phyloP scores from a whole-genome alignment of 2,888 invertebrate species.

The Parnassius orleans region DNA sequence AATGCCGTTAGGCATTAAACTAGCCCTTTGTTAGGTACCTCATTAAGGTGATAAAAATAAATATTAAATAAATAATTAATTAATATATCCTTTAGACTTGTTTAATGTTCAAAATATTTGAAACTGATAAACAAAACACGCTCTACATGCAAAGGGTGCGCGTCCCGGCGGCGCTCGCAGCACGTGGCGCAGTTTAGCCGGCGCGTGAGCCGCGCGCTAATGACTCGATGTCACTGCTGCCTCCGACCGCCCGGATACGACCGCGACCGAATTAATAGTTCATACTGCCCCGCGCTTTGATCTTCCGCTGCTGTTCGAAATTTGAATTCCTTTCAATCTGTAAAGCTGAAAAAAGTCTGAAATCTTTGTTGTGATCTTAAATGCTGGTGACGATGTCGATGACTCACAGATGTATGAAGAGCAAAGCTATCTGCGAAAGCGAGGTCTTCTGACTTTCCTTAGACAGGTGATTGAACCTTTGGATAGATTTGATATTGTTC shows the following conservation, averaged over 20 bases:
- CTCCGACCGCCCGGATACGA: slow-evolving; percentile 30
- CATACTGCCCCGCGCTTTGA: slow-evolving; percentile 34
- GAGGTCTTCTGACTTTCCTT: too few relatives aligned
- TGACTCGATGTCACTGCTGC: slow-evolving; percentile 55
- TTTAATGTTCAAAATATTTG: background rate
- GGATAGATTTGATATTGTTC: too few relatives aligned
- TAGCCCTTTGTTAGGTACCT: too few relatives aligned
- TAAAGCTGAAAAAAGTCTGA: background rate
- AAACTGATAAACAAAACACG: slow-evolving; percentile 33
- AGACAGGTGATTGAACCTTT: too few relatives aligned
- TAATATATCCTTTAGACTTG: background rate
- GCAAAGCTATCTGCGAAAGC: too few relatives aligned
- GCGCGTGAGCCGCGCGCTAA: slow-evolving; percentile 74
- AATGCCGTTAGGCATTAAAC: too few relatives aligned
- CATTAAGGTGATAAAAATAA: background rate
- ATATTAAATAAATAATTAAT: background rate
- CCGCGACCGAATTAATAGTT: slow-evolving; percentile 18
- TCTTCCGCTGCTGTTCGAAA: slow-evolving; percentile 33
- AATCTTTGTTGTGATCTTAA: too few relatives aligned
- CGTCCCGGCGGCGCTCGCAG: slow-evolving; percentile 42
- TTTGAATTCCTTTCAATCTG: slow-evolving; percentile 11
- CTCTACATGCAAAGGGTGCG: slow-evolving; percentile 58
- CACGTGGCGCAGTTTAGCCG: slow-evolving; percentile 74
- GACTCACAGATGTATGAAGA: too few relatives aligned
- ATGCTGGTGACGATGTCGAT: too few relatives aligned